These are phyloP conservation scores for Dysmachus trigonus DNA, from an alignment of 2,888 invertebrate genomes.

Conservation along the genomic window DNA sequence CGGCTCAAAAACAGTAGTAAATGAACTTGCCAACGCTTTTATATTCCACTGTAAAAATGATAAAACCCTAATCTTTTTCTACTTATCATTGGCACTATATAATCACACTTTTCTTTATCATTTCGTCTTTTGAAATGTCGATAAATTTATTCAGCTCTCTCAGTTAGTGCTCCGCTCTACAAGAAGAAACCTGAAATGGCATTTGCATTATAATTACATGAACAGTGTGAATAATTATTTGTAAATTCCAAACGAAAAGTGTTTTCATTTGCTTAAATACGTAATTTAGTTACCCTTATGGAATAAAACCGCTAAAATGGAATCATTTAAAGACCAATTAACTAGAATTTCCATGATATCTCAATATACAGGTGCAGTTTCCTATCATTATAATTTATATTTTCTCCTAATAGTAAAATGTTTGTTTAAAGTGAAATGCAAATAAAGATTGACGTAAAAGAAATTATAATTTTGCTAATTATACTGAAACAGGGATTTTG, in stretches of 20 bases:
- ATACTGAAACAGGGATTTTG: background rate
- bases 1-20: background rate
- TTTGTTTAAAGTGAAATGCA: background rate
- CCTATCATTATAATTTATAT: background rate
- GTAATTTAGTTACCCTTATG: background rate
- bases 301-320: background rate
- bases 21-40: background rate
- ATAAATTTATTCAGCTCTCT: background rate
- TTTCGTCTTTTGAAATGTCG: background rate
- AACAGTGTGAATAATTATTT: background rate
- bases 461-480: background rate
- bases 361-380: background rate
- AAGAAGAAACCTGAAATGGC: background rate
- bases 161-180: background rate
- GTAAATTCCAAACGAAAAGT: background rate
- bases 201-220: background rate
- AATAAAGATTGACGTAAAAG: background rate
- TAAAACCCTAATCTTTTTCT: slow-evolving; percentile 16
- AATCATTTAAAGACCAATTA: background rate
- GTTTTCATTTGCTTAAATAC: background rate
- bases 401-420: background rate
- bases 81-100: background rate
- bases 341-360: background rate
- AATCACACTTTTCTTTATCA: background rate
- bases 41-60: background rate